Evolutionary conservation across 2,113 vertebrate genomes (phyloP), one percentile per base, ranked within the genome.

Genomic region (Gallinago media): DNA sequence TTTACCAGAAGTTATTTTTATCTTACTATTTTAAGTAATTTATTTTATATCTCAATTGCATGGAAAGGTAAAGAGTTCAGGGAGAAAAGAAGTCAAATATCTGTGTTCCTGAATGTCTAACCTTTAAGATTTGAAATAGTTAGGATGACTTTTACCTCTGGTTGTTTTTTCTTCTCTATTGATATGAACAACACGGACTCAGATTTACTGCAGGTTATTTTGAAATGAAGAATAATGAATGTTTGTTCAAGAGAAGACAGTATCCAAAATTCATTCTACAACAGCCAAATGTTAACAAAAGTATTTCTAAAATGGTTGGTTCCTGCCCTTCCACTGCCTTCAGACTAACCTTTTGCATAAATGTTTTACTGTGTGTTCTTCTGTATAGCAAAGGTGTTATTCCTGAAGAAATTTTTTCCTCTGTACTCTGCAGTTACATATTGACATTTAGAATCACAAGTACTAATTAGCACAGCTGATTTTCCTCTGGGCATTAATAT

Each of bases 1-100:
- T 86, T 95, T 92, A 90, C 74, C 56, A 61, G 62, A 96, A 91
- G 85, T 92, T 96, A 95, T 96, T 96, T 95, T 96, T 93, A 91
- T 84, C 77, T 92, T 78, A 74, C 32, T 80, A 47, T 89, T 94
- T 75, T 72, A 75, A 92, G 70, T 65, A 83, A 93, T 86, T 90
- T 83, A 91, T 88, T 95, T 92, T 72, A 63, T 73, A 88, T 79
- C 70, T 92, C 80, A 86, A 71, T 75, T 58, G 36, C 50, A 88
- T 36, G 15, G 47, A 87, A 84, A 91, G 62, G 54, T 85, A 44
- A 89, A 92, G 27, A 79, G 75, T 93, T 96, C 80, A 92, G 71
- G 36, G 42, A 79, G 36, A 12, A 81, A 80, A 88, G 71, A 70
- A 72, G 34, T 15, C 26, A 92, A 77, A 79, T 74, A 58, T 62